Base-by-base conservation (phyloP, 2,888 invertebrate genomes). In the Sthenelais limicola region DNA sequence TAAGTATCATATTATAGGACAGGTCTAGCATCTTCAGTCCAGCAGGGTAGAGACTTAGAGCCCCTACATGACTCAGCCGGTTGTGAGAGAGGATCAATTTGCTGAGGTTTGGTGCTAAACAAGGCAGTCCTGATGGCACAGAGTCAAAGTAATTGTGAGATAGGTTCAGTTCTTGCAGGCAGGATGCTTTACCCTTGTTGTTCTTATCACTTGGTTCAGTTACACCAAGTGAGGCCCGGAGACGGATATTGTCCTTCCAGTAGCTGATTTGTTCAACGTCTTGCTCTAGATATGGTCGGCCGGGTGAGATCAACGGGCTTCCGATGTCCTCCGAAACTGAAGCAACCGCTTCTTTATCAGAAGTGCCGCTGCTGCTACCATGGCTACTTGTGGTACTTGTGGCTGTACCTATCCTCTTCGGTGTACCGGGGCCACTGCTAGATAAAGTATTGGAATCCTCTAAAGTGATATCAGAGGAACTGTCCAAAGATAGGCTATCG, bases 21-120 rank as follows among this genome's bases (percentile, higher is more conserved):
- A 98, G 90, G 88, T 98, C 98, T 51, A 99, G 88, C 85, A 97
- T 96, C 74, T 96, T 94, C 9, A 98, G 89, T 58, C 92, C 92
- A 49, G 93, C 92, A 0, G 98, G 98, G 87, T 96, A 97, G 69
- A 94, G 93, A 15, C 94, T 94, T 71, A 97, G 94, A 83, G 93
- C 93, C 1, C 95, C 95, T 92, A 96, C 93, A 70, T 85, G 82
- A 33, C 80, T 84, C 33, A 91, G 80, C 74, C 92, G 92, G 88
- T 98, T 98, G 84, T 95, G 94, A 0, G 96, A 93, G 91, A 99
- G 92, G 86, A 97, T 97, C 21, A 99, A 91, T 48, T 95, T 90
- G 0, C 94, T 93, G 33, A 99, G 90, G 80, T 92, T 92, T 0
- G 96, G 93, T 4, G 96, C 97, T 72, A 95, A 90, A 85, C 99